Percentiles rank a stretch among this genome's conserved stretches.
Conservation (phyloP, 2,797 vertebrate genomes). For the Pangasius macronema region DNA sequence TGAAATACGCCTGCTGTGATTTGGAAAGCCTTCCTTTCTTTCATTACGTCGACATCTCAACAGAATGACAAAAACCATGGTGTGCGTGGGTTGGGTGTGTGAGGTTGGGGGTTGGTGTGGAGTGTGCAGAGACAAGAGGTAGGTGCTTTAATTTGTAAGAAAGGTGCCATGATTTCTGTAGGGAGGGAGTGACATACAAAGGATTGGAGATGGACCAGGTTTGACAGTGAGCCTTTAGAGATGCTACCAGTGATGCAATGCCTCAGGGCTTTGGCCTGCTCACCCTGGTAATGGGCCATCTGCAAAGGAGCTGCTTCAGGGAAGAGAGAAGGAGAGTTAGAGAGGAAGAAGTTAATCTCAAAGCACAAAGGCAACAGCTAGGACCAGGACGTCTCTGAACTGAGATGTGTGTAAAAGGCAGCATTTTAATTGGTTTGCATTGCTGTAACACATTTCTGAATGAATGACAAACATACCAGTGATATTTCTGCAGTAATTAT, state of each 20-base stretch:
- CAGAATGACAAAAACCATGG: conserved; percentile 64
- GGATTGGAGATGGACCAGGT: conserved; percentile 62
- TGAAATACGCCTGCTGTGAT: conserved; percentile 59
- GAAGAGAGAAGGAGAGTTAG: conserved; percentile 13
- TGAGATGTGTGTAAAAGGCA: conserved; percentile 23
- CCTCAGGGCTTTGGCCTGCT: conserved; percentile 59
- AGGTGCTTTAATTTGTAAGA: conserved; percentile 67
- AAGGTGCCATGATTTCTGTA: conserved; percentile 61
- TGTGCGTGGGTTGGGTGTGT: conserved; percentile 14
- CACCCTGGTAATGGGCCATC: conserved; percentile 66
- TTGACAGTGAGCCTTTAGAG: conserved; percentile 63
- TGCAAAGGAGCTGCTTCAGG: conserved; percentile 62
- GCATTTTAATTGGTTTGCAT: conserved; percentile 29
- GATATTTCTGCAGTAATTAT: conserved; percentile 16
- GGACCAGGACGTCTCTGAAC: conserved; percentile 31
- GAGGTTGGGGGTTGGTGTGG: conserved; percentile 27
- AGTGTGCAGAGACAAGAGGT: conserved; percentile 60
- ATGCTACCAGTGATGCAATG: conserved; percentile 61
- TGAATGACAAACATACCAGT: neutral
- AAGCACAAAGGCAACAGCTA: conserved; percentile 54
- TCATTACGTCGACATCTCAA: conserved; percentile 69
- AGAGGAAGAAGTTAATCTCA: conserved; percentile 14
- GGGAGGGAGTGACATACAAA: conserved; percentile 60
- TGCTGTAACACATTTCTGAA: neutral
- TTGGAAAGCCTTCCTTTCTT: conserved; percentile 65